A percentile compares a stretch with the other conserved stretches of the same genome.
Conservation (phyloP, 2,888 invertebrate species). For the Matsumyia berberina region DNA sequence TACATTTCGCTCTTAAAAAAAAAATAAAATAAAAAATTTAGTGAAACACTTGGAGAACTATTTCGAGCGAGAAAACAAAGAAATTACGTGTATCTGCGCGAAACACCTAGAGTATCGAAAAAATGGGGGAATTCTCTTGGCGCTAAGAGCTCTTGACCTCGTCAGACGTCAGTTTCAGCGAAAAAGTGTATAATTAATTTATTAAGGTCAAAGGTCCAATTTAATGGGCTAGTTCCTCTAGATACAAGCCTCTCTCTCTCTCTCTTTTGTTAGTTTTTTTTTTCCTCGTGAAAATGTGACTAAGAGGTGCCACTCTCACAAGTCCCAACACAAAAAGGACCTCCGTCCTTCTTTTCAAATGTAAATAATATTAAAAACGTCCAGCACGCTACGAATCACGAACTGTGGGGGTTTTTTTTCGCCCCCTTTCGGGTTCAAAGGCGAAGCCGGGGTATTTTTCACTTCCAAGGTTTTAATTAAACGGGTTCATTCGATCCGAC, state of each 20-base stretch:
- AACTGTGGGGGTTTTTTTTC: slow-evolving; percentile 14
- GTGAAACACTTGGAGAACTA: slow-evolving; percentile 2
- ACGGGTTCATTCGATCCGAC: slow-evolving; percentile 15
- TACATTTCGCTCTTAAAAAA: slow-evolving; percentile 1
- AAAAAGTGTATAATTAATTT: slow-evolving; percentile 30
- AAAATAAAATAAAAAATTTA: neutral
- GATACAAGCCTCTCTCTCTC: slow-evolving; percentile 6
- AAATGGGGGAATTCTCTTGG: neutral
- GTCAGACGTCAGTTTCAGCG: slow-evolving; percentile 10
- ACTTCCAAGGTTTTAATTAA: slow-evolving; percentile 47
- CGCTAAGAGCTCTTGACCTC: slow-evolving; percentile 33
- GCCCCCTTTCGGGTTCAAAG: slow-evolving; percentile 11
- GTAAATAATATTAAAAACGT: slow-evolving; percentile 10
- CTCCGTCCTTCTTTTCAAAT: slow-evolving; percentile 10
- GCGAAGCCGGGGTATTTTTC: slow-evolving; percentile 26
- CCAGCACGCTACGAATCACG: slow-evolving; percentile 35
- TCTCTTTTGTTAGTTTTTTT: neutral
- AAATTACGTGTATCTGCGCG: neutral
- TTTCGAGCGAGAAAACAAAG: slow-evolving; percentile 5
- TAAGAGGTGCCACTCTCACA: neutral
- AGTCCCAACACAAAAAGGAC: neutral
- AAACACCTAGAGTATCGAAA: neutral
- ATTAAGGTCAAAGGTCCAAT: slow-evolving; percentile 47
- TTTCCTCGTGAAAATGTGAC: slow-evolving; percentile 3
- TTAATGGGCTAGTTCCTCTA: slow-evolving; percentile 10